Evolutionary conservation across 2,113 vertebrate species (phyloP).

Genomic region (Anhinga rufa): DNA sequence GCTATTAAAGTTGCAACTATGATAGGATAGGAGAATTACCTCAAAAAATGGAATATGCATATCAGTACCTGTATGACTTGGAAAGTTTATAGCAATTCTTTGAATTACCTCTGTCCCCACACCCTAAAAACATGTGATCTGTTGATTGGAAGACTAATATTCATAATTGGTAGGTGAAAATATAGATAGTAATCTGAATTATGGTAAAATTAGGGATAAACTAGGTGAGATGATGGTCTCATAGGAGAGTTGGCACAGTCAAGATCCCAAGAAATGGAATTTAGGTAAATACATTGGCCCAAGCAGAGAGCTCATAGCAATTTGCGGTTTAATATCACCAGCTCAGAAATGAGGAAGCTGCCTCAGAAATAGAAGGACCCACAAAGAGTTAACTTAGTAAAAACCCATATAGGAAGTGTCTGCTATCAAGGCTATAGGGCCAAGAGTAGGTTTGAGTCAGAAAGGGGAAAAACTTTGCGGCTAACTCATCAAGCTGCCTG

Average conservation of each 20-base stretch:
- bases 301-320: not conserved
- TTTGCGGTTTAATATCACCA: not conserved
- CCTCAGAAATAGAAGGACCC: not conserved
- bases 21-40: not conserved
- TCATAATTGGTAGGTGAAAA: not conserved
- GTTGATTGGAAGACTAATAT: not conserved
- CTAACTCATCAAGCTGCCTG: not conserved
- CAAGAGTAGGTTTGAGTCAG: not conserved
- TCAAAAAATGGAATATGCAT: not conserved
- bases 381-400: not conserved
- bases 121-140: not conserved
- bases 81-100: not conserved
- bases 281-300: not conserved
- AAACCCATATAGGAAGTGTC: not conserved
- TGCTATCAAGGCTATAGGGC: not conserved
- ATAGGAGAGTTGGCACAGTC: not conserved
- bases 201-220: not conserved
- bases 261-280: not conserved
- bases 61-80: not conserved
- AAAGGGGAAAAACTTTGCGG: not conserved
- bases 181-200: not conserved
- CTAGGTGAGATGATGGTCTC: not conserved
- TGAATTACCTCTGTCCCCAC: not conserved
- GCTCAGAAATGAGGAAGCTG: not conserved
- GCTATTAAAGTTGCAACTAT: not conserved